Evolutionary conservation across 2,113 vertebrate genomes (phyloP).

Genomic region (Corvus moneduloides): DNA sequence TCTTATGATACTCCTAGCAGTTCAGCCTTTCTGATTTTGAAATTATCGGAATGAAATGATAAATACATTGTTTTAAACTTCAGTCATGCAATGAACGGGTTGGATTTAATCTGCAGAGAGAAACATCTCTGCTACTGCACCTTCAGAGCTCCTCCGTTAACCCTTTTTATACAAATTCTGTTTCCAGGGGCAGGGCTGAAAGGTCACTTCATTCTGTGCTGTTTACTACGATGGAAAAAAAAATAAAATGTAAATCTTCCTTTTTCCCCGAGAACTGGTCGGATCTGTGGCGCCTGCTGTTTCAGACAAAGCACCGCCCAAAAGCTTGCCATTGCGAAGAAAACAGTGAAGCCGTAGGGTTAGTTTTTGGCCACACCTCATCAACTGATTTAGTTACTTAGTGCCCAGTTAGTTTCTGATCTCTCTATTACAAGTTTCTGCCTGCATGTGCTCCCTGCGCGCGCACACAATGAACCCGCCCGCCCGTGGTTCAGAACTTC

Average conservation of each 20-base stretch:
- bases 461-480: fast-evolving
- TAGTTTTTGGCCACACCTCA: neutral
- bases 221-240: neutral
- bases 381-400: fast-evolving
- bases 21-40: neutral
- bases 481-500: too few species aligned
- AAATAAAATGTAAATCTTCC: too few species aligned
- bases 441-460: too few species aligned
- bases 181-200: neutral
- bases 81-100: neutral
- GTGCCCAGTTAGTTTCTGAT: fast-evolving
- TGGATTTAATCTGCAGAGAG: neutral
- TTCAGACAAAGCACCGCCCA: neutral
- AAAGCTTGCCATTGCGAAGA: fast-evolving
- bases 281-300: neutral
- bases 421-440: neutral
- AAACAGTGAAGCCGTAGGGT: too few species aligned
- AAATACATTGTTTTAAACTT: neutral
- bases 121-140: neutral
- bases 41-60: fast-evolving
- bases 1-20: fast-evolving
- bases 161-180: neutral
- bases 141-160: neutral
- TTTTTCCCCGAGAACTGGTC: neutral
- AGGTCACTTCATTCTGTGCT: neutral